phyloP scores from a whole-genome alignment of 2,113 vertebrate species.

The Lampris megalopsis region DNA sequence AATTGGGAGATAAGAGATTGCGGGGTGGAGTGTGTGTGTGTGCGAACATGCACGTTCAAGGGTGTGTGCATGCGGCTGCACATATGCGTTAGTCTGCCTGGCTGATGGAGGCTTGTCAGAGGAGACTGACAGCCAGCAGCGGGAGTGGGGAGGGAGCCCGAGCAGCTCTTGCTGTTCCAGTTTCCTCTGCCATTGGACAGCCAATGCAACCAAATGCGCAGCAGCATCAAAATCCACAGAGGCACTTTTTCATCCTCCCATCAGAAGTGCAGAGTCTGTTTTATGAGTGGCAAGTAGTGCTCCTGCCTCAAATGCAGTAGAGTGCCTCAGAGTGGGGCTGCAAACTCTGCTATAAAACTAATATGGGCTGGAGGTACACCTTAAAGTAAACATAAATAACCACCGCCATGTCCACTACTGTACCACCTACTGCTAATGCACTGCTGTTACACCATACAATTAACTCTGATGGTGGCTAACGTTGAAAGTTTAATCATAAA shows the following conservation, averaged over 20 bases:
- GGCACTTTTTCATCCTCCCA: constrained; percentile 17
- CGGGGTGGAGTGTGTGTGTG: constrained; percentile 45
- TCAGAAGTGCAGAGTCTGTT: constrained; percentile 43
- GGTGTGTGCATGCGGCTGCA: constrained; percentile 14
- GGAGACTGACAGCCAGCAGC: constrained; percentile 58
- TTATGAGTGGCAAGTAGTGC: constrained; percentile 46
- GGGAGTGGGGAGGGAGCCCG: constrained; percentile 48
- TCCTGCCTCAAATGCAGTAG: constrained; percentile 37
- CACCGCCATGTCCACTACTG: constrained; percentile 16
- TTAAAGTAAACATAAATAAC: constrained; percentile 20
- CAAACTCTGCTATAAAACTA: constrained; percentile 44
- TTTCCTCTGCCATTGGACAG: constrained; percentile 35
- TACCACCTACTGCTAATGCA: constrained; percentile 40
- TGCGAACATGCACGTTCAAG: constrained; percentile 8
- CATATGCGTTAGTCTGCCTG: constrained; percentile 37
- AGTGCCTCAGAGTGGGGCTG: constrained; percentile 23
- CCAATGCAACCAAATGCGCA: constrained; percentile 5
- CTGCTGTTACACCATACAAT: constrained; percentile 47
- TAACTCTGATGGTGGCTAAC: constrained; percentile 61
- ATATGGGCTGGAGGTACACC: constrained; percentile 36
- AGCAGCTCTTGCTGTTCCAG: constrained; percentile 36
- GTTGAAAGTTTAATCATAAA: constrained; percentile 74
- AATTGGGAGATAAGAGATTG: constrained; percentile 81
- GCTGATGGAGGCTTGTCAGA: constrained; percentile 62
- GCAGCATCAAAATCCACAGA: neutral